Evolutionary conservation across 2,113 vertebrate genomes (phyloP), one percentile per base, ranked within the genome.

Genomic region (Pionites leucogaster): DNA sequence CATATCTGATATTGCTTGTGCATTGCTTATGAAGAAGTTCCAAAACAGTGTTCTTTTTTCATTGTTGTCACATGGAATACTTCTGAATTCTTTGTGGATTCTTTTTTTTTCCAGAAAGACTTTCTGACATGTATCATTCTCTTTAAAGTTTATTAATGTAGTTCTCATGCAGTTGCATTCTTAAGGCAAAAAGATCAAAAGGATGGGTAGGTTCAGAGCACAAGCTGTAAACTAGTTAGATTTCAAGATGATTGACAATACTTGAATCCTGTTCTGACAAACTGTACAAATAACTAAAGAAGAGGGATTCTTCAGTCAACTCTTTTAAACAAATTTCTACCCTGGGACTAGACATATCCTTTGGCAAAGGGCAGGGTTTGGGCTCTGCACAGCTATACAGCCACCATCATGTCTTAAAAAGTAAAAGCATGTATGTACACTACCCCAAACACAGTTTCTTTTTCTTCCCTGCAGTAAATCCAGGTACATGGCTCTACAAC

Each of bases 161-260:
- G 70, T 95, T 92, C 90, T 88, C 85, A 85, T 79, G 62, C 57
- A 68, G 76, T 76, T 85, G 44, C 87, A 86, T 92, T 96, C 68
- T 96, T 86, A 86, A 86, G 85, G 90, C 75, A 93, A 47, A 87
- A 94, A 94, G 92, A 96, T 96, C 92, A 97, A 96, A 97, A 93
- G 46, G 29, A 90, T 67, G 62, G 62, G 63, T 15, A 69, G 46
- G 37, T 92, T 91, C 90, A 86, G 82, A 95, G 55, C 88, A 81
- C 46, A 71, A 49, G 35, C 62, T 63, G 27, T 88, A 93, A 95
- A 78, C 39, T 42, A 55, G 68, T 22, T 86, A 78, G 27, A 81
- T 81, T 95, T 93, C 64, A 88, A 44, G 55, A 64, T 94, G 90
- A 96, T n/a, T 96, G 92, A 90, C 82, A 82, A 65, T 59, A 77